Evolutionary conservation across 2,113 vertebrate species (phyloP), one percentile per base, ranked within the genome.

Genomic region (Sinosuthora webbiana): DNA sequence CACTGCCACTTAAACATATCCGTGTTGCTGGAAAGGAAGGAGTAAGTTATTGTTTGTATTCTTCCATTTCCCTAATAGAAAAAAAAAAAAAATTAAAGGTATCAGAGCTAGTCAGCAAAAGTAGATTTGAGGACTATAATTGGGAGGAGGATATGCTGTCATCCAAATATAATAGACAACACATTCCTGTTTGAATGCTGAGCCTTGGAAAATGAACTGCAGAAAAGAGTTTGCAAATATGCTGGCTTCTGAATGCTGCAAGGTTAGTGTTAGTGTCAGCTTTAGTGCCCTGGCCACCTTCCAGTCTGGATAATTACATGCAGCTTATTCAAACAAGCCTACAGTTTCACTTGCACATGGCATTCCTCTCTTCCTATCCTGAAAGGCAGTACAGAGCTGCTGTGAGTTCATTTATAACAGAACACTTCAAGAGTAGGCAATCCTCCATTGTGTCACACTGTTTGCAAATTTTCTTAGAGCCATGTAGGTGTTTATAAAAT

Each of bases 251-350:
- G 53, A 89, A 81, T 24, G 49, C 70, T 87, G 41, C 63, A 83
- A 95, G 70, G 79, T 70, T 95, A 79, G 21, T 14, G 69, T 94
- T 76, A 53, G 53, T 59, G 75, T 74, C 81, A 91, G 91, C 89
- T 69, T 82, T 37, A 83, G 42, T 80, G 62, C 37, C 7, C 78
- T 95, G 94, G 87, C 89, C 70, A 94, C 84, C 42, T 93, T 95
- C 93, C 93, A 96, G 67, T 68, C 89, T 83, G 87, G 53, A 35
- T 89, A 95, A 95, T 93, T 89, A 71, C 57, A 83, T 31, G 78
- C 77, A 90, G 93, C 63, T 87, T 91, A 80, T 74, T 91, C 89
- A 89, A 93, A 91, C 63, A 69, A 84, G 74, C 70, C 81, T 79
- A 64, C 81, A 70, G 62, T 93, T 95, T 94, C 74, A 83, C 55